Base-by-base conservation (phyloP, 2,797 vertebrate species). In the Clarias laeviceps region DNA sequence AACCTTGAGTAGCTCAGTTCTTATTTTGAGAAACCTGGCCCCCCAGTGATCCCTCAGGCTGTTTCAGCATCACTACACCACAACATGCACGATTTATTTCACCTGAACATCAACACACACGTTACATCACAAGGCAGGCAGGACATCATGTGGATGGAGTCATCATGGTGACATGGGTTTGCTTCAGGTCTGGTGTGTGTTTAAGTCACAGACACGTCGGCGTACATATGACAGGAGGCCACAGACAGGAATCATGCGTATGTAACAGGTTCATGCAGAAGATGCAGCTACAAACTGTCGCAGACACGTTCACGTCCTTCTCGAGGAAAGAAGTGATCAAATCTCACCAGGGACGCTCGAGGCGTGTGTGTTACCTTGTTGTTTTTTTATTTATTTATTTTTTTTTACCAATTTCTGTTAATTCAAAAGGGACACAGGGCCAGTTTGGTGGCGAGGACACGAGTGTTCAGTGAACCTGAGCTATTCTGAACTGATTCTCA, bases 241-340 rank as follows among this genome's bases (percentile, higher is more conserved):
- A 74, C 50, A 37, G n/a, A 50, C 8, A 64, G 65, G 34, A 45
- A 45, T 27, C 85, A 83, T 86, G 85, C 85, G 62, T 34, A 82
- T 72, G 40, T 24, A 82, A 86, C 54, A n/a, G 74, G 37, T 64
- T 72, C 73, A 78, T 82, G 85, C 80, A 78, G 73, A 74, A 37
- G 50, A 68, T 62, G 22, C 65, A 70, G 50, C 50, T 70, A 82
- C 11, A 76, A 59, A 40, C 79, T 45, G 29, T 66, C 61, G 62
- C 29, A 0, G 29, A 69, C 54, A 32, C 27, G 29, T 18, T 65
- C 20, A 66, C 14, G 20, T 68, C 59, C 24, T 66, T n/a, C 14
- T 11, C 6, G n/a, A 45, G 0, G 7, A 54, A 34, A 29, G 37
- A 40, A 40, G 37, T 40, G 37, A 61, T 5, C 24, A 80, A 50